Conservation (phyloP, 2,888 invertebrate species). For the Nycteola revayana region DNA sequence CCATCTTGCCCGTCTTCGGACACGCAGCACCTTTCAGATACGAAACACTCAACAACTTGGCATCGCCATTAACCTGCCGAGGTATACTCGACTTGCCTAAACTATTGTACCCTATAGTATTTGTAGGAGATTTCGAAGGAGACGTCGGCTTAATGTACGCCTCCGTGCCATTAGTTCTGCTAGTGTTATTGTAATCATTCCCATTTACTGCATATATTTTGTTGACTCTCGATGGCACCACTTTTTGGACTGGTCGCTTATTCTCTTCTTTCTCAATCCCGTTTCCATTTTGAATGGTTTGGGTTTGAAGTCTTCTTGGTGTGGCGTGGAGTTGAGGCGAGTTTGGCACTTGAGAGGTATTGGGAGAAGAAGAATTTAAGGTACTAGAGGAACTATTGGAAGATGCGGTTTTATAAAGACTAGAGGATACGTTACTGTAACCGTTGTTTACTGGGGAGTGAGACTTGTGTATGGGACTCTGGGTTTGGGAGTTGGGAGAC, state of each 20-base stretch:
- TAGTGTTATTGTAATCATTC: conserved; percentile 58
- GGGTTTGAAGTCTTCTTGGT: conserved; percentile 68
- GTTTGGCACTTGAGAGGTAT: conserved; percentile 63
- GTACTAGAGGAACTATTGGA: conserved; percentile 44
- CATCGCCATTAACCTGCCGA: conserved; percentile 62
- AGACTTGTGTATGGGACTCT: conserved; percentile 71
- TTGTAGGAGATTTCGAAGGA: conserved; percentile 83
- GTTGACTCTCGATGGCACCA: conserved; percentile 86
- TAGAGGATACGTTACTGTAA: conserved; percentile 81
- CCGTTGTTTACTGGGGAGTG: conserved; percentile 78
- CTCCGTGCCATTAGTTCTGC: conserved; percentile 57
- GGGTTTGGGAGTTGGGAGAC: conserved; percentile 66
- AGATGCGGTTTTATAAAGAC: conserved; percentile 60
- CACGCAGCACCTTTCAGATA: conserved; percentile 81
- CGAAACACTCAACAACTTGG: conserved; percentile 80
- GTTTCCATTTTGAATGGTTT: conserved; percentile 36
- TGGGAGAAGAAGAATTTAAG: conserved; percentile 47
- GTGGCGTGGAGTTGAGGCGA: conserved; percentile 76
- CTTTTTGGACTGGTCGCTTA: conserved; percentile 90
- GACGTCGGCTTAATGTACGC: conserved; percentile 85
- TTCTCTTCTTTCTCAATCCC: conserved; percentile 74
- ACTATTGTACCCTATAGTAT: conserved; percentile 83
- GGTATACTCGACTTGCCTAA: conserved; percentile 64
- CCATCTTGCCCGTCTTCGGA: conserved; percentile 78
- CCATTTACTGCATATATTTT: conserved; percentile 78